Evolutionary conservation across 2,888 invertebrate species (phyloP), one percentile per base, ranked within the genome.

Genomic region (Eupithecia pulchellata): DNA sequence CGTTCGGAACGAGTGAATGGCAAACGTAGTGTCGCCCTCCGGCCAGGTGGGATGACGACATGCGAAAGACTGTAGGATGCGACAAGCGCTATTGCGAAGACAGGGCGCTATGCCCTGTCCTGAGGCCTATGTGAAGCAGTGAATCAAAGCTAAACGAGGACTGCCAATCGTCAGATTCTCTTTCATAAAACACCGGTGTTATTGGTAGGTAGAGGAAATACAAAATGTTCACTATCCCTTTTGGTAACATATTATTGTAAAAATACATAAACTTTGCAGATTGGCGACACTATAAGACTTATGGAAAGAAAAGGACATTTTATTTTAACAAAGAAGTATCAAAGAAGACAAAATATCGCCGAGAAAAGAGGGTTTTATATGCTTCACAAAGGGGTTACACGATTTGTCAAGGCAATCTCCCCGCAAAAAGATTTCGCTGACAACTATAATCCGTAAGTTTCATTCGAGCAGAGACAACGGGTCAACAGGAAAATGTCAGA

Each of bases 401-500:
- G 62, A 67, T 69, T 69, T 47, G 64, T 68, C 64, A 47, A 67
- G 63, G 47, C 34, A 66, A 47, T 34, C 52, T 42, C 34, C 34
- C 32, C 34, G 0, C 25, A 30, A 68, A 68, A 66, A 67, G 34
- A 30, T 30, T 52, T 60, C 32, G 30, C 58, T 32, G 58, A 60
- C 58, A 60, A 52, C 52, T 25, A 8, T 57, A 57, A 57, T 57
- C 61, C 32, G 58, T n/a, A 25, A 52, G 30, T 30, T 32, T 60
- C 20, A 60, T 60, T 60, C 30, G 27, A 25, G 13, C 25, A 29
- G n/a, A 60, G 58, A 60, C 58, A 30, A 60, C 27, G 58, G 25
- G n/a, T 60, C 9, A 60, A 52, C 42, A n/a, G 52, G 32, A 62
- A 61, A 61, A 58, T 58, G 25, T 57, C 64, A 32, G 30, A 68